Evolutionary conservation across 2,888 invertebrate genomes (phyloP), one percentile per base, ranked within the genome.

Genomic region (Dendrolimus houi): DNA sequence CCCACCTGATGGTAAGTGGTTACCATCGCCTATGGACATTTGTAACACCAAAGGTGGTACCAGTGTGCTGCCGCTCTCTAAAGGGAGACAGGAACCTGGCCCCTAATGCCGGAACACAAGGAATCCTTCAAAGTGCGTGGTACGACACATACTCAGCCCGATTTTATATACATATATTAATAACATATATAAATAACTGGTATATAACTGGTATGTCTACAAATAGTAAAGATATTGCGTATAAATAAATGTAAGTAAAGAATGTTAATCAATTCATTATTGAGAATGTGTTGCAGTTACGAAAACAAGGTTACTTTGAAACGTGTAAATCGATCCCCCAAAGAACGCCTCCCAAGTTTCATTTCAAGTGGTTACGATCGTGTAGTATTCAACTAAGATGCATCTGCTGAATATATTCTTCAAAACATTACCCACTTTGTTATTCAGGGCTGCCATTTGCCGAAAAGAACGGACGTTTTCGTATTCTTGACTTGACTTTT

Each of bases 341-440:
- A 10, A 47, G 47, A 47, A 47, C 47, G 47, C 47, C 12, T 47
- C 29, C 66, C 67, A 66, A 67, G 47, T 47, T 47, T 47, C 47
- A 10, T 47, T 47, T 10, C 47, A 47, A 47, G 52, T 41, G 53
- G 56, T 59, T 56, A 56, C 52, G 57, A 55, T 56, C 56, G 53
- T 54, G 57, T 63, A 62, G 64, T 68, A 65, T 67, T 74, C 71
- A 75, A 75, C 69, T 74, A 73, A 74, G 72, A 69, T 71, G 79
- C 74, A 77, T 73, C 71, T 71, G 68, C 72, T 75, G 83, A 81
- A 83, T 81, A 84, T 82, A 85, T 83, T 85, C 82, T 81, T 85
- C 79, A 83, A 79, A 83, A 82, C 77, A 82, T 78, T 76, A 74
- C 63, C 69, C 47, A 47, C 1, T 12, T 12, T 12, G 47, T 12